Evolutionary conservation across 2,113 vertebrate genomes (phyloP), one percentile per base, ranked within the genome.

Genomic region (Burhinus oedicnemus): DNA sequence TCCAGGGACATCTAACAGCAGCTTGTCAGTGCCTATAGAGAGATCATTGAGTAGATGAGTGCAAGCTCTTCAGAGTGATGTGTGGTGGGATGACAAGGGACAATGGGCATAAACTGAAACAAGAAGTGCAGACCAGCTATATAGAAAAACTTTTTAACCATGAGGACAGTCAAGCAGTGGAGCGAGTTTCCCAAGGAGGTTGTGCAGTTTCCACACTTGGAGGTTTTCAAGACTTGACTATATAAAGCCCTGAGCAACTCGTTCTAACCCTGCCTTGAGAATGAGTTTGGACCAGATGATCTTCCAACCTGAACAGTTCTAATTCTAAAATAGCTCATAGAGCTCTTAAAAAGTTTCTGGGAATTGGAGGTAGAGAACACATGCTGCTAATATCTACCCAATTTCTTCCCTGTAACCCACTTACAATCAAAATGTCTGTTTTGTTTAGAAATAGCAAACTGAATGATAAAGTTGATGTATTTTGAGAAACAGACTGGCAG

Each of bases 381-480:
- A 79, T 5, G 49, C 40, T 87, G 26, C 27, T 89, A 72, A 79
- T 68, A 83, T 26, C 77, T 79, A 72, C 36, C 15, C 70, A 80
- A 80, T 97, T 94, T 89, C 54, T 79, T 87, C 29, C 42, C 25
- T 74, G 20, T 55, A 93, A 91, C 54, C 13, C 12, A 7, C 55
- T 84, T 89, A 81, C 30, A 83, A 91, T 71, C 49, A 72, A 95
- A 92, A 94, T 70, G 79, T 66, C 93, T 88, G 42, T 45, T 96
- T 92, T 95, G 81, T 93, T 96, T 97, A 95, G 91, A 79, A 85
- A 87, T 5, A 82, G 54, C 70, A 85, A 87, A 93, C 62, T 91
- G 58, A 95, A 86, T 85, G 40, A 75, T 84, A 68, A 91, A 83
- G 55, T 58, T 78, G 75, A 89, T 74, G 45, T 58, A 75, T 62